Evolutionary conservation across 2,113 vertebrate species (phyloP), one percentile per base, ranked within the genome.

Genomic region (Xenus cinereus): DNA sequence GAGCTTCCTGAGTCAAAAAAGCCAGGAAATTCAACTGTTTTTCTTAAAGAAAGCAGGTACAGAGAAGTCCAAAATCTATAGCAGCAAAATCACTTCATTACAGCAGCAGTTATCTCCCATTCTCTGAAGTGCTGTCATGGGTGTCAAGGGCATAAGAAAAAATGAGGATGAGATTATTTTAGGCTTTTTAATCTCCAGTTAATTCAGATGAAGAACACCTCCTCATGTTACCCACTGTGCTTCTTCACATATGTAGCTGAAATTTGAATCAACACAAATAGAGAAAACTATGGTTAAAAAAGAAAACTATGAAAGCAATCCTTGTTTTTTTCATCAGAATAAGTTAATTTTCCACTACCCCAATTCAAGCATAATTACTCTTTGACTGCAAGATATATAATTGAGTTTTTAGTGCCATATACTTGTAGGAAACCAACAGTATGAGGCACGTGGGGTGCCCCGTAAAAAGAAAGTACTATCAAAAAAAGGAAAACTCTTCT

Each of bases 361-460:
- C 13, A 69, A 64, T 95, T 95, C 68, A 89, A 39, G 2, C 16
- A 64, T 93, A 93, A 97, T 96, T 89, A 75, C 41, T 91, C 74
- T 91, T 93, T 79, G 6, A n/a, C 18, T 92, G 33, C 19, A 90
- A 87, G 60, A 96, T 96, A 82, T 48, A 67, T 72, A 95, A 72
- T 78, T 39, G 51, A 85, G 24, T 51, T 96, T 88, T 89, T 74
- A 89, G 56, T 86, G 35, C 8, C 43, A 90, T 54, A 66, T 72
- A 93, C 81, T 95, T 82, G 26, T 9, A 94, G 56, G 20, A 88
- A 91, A 94, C 8, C 50, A 68, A 66, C 18, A 83, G 23, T 39
- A 85, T 35, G 32, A 81, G 69, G 24, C 62, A 92, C 90, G 57
- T 56, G 35, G 30, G 17, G 35, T 89, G 17, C 3, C 35, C 77